Evolutionary conservation across 2,888 invertebrate genomes (phyloP).

Genomic region (Megastigmus dorsalis): DNA sequence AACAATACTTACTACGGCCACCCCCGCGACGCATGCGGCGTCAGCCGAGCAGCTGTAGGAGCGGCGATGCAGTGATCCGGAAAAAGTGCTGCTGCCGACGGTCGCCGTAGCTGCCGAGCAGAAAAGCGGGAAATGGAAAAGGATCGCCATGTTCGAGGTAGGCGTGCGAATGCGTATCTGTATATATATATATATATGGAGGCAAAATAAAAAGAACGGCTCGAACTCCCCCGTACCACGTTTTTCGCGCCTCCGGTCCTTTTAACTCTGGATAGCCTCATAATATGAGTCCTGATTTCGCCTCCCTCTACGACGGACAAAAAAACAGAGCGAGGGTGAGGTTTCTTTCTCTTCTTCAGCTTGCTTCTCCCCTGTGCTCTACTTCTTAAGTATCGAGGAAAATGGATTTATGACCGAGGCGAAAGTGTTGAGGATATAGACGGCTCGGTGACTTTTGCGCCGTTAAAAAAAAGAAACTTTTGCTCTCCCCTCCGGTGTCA

Average conservation of each 20-base stretch:
- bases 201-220: too few species aligned
- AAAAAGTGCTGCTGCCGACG: slow-evolving; percentile 53
- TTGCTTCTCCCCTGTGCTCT: too few species aligned
- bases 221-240: background rate
- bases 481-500: background rate
- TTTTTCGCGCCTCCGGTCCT: background rate
- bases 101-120: slow-evolving; percentile 44
- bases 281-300: background rate
- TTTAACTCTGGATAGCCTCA: background rate
- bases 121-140: slow-evolving; percentile 67
- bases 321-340: too few species aligned
- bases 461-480: slow-evolving; percentile 8
- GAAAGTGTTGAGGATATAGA: slow-evolving; percentile 5
- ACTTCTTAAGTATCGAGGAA: too few species aligned
- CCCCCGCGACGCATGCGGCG: slow-evolving; percentile 22
- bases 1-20: too few species aligned
- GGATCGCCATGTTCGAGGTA: slow-evolving; percentile 68
- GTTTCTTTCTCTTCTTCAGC: background rate
- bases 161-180: slow-evolving; percentile 43
- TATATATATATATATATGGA: too few species aligned
- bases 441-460: background rate
- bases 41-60: background rate
- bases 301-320: too few species aligned
- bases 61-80: slow-evolving; percentile 65
- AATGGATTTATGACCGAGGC: slow-evolving; percentile 28